A percentile compares a stretch with the other conserved stretches of the same genome.
phyloP scores from a whole-genome alignment of 2,797 vertebrate species.

The Myoxocephalus aenaeus region DNA sequence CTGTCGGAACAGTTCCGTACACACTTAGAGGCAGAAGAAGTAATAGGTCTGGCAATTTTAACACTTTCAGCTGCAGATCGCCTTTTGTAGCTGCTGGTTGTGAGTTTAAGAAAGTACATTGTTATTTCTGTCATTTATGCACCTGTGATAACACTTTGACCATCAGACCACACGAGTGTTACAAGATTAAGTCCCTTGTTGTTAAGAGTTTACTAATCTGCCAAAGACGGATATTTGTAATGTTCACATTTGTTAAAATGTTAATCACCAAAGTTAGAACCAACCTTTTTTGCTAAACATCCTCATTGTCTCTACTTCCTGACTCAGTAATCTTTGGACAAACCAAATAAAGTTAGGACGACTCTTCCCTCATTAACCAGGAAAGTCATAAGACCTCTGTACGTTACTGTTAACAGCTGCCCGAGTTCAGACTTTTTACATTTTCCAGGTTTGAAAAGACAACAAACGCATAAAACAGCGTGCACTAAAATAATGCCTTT shows the following conservation, averaged over 20 bases:
- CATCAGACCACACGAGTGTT: neutral
- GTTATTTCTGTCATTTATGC: neutral
- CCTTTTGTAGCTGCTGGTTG: neutral
- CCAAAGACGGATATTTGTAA: neutral
- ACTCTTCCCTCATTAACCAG: neutral
- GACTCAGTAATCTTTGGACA: neutral
- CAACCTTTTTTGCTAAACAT: neutral
- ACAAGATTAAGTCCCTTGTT: neutral
- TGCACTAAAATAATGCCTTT: neutral
- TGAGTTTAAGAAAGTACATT: neutral
- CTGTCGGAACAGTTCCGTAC: conserved; percentile 20
- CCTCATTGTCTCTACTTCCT: neutral
- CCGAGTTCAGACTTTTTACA: neutral
- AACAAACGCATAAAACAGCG: neutral
- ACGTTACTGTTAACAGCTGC: conserved; percentile 12
- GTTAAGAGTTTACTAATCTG: neutral
- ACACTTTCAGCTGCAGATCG: neutral
- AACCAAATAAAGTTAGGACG: neutral
- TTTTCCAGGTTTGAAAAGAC: neutral
- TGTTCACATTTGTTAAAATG: neutral
- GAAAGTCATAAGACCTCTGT: neutral
- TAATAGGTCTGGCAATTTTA: neutral
- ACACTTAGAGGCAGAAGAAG: neutral
- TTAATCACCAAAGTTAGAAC: neutral
- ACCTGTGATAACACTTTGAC: neutral